Base-by-base conservation (phyloP, 2,888 invertebrate species). In the Drosophila rubida region DNA sequence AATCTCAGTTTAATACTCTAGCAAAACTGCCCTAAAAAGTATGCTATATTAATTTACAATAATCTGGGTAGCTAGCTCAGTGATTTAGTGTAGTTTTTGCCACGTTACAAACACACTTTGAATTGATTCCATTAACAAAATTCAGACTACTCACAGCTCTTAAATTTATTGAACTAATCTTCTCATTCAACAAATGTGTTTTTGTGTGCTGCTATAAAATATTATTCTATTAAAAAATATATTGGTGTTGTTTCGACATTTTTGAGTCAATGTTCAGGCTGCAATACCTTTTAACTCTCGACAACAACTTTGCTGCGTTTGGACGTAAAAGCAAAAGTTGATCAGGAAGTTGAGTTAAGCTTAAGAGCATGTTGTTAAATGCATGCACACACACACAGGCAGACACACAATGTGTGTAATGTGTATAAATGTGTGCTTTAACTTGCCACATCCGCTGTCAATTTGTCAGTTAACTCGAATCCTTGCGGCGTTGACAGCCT, bases 401-500 rank as follows among this genome's bases (percentile, higher is more conserved):
- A 14, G 23, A 13, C 8, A 19, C 19, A 30, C 14, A n/a, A 30
- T 44, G 22, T 14, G 45, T 41, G 35, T 16, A n/a, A 30, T 32
- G 39, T 30, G 25, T 39, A 27, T 11, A 35, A 19, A 22, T 37
- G 46, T 22, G 16, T 32, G 14, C 50, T 19, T 58, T 14, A 41
- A 37, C 44, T 50, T 45, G 35, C 49, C 45, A 50, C 48, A 60
- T 60, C 42, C 27, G 14, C 25, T 30, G 44, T 54, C 69, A 69
- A 77, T 76, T 65, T 75, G 75, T 69, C 72, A 80, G 61, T 69
- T 67, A 49, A 53, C 57, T 48, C 57, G 45, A 39, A 59, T 58
- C 51, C 60, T 58, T 32, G 62, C 59, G 63, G 59, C 65, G 65
- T 53, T 64, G 69, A 58, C 61, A 76, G 76, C 58, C 81, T 68